Evolutionary conservation across 1,140 invertebrate species (phyloP).

Genomic region (Varroa destructor): DNA sequence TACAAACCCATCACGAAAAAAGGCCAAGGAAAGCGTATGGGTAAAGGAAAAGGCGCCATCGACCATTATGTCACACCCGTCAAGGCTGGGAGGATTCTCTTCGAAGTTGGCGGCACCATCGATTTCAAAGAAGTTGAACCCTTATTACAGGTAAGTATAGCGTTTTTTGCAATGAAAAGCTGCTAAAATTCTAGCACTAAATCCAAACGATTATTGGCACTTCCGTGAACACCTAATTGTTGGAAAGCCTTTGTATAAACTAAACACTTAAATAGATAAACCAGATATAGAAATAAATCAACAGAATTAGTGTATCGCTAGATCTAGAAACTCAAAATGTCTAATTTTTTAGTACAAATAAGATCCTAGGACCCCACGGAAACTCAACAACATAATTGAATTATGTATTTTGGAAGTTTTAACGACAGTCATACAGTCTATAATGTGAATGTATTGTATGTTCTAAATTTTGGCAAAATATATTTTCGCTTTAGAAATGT

Average conservation of each 20-base stretch:
- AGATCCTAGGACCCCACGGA: too few species aligned
- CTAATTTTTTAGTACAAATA: background rate
- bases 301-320: too few species aligned
- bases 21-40: slow-evolving; percentile 76
- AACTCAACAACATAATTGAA: too few species aligned
- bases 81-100: slow-evolving; percentile 73
- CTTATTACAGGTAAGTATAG: background rate
- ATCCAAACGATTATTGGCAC: too few species aligned
- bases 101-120: slow-evolving; percentile 82
- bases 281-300: too few species aligned
- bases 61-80: slow-evolving; percentile 89
- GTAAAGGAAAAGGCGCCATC: slow-evolving; percentile 88
- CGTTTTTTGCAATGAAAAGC: too few species aligned
- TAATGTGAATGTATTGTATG: too few species aligned
- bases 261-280: background rate
- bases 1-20: slow-evolving; percentile 90
- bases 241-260: slow-evolving; percentile 36
- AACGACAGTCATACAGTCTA: too few species aligned
- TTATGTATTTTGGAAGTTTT: too few species aligned
- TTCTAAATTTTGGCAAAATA: too few species aligned
- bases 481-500: too few species aligned
- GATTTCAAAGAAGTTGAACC: slow-evolving; percentile 64
- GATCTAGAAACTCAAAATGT: background rate
- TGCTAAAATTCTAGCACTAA: too few species aligned
- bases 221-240: slow-evolving; percentile 28